Evolutionary conservation across 2,797 vertebrate genomes (phyloP).

Genomic region (Taeniopygia guttata): DNA sequence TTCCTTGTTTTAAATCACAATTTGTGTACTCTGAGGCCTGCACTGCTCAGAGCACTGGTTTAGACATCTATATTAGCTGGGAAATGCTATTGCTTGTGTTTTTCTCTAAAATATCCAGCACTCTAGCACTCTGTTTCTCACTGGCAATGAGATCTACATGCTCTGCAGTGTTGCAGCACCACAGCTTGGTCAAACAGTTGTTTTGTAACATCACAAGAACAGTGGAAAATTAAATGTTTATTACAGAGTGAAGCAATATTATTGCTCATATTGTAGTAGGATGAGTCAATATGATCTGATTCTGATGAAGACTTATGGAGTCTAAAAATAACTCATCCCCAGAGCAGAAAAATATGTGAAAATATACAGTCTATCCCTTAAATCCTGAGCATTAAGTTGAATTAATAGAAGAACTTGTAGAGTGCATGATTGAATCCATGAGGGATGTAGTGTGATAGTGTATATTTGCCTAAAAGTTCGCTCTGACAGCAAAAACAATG

Average conservation of each 20-base stretch:
- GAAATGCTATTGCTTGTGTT: conserved; percentile 5
- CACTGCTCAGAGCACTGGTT: not conserved
- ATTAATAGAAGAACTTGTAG: conserved; percentile 66
- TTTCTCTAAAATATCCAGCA: not conserved
- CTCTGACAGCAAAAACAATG: conserved; percentile 76
- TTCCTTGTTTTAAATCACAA: not conserved
- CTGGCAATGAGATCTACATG: not conserved
- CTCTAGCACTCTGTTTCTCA: not conserved
- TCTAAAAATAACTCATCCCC: conserved; percentile 53
- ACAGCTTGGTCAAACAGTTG: not conserved
- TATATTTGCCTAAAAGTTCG: conserved; percentile 80
- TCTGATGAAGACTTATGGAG: conserved; percentile 11
- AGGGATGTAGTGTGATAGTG: conserved; percentile 72
- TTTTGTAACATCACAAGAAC: not conserved
- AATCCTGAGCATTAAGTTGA: conserved; percentile 53
- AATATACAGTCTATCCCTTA: conserved; percentile 50
- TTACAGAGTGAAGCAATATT: not conserved
- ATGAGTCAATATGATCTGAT: not conserved
- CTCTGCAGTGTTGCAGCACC: not conserved
- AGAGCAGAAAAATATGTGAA: conserved; percentile 29
- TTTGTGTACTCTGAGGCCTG: not conserved
- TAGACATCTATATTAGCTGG: not conserved
- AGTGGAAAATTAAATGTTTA: conserved; percentile 13
- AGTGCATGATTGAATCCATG: conserved; percentile 59
- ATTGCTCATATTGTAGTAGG: not conserved